Evolutionary conservation across 2,113 vertebrate genomes (phyloP).

Genomic region (Mus pahari): DNA sequence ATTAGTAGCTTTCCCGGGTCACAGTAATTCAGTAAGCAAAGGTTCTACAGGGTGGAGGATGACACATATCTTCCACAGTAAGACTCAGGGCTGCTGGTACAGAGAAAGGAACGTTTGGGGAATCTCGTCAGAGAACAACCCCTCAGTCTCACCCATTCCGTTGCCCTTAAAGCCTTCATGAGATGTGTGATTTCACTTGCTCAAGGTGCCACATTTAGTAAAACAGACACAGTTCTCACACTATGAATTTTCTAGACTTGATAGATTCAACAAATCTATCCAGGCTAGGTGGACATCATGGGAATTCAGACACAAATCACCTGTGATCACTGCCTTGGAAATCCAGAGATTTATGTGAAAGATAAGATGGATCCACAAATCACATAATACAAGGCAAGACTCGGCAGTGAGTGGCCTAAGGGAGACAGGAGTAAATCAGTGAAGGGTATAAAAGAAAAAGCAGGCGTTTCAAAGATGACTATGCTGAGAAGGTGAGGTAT

Average conservation of each 20-base stretch:
- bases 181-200: not conserved
- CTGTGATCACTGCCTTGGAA: constrained; percentile 8
- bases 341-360: not conserved
- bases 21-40: constrained; percentile 56
- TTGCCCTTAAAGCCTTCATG: not conserved
- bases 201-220: not conserved
- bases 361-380: not conserved
- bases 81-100: not conserved
- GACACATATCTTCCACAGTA: constrained; percentile 53
- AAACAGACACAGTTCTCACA: not conserved
- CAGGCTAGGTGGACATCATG: not conserved
- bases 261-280: not conserved
- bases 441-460: not conserved
- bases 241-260: not conserved
- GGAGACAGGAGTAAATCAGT: not conserved
- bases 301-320: constrained; percentile 9
- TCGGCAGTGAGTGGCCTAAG: not conserved
- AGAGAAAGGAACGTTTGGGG: not conserved
- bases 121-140: not conserved
- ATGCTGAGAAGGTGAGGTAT: not conserved
- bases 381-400: not conserved
- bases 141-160: not conserved
- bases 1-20: constrained; percentile 71
- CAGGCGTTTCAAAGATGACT: not conserved
- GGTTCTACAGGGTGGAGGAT: constrained; percentile 50